A percentile compares a stretch with the other conserved stretches of the same genome.
Evolutionary conservation across 53 echinoderm and acorn worm genomes (phyloP).

Genomic region (Actinopyga echinites): DNA sequence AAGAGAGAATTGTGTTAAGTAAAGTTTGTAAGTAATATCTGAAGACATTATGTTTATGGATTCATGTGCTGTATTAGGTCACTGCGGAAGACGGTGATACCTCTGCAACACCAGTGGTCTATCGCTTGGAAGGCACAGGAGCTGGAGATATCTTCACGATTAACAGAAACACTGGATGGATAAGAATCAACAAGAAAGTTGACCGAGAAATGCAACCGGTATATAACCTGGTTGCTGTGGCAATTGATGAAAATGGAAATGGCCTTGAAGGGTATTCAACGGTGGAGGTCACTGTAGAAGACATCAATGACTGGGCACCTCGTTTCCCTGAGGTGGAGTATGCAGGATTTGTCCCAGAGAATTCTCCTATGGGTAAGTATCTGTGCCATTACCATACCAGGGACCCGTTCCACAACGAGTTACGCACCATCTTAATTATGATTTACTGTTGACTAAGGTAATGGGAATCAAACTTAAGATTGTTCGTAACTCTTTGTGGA

Average conservation of each 20-base stretch:
- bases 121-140: slow-evolving; percentile 73
- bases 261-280: slow-evolving; percentile 70
- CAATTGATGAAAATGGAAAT: slow-evolving; percentile 63
- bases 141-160: slow-evolving; percentile 64
- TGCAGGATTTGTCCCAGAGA: slow-evolving; percentile 69
- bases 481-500: too few relatives aligned
- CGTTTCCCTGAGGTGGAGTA: slow-evolving; percentile 75
- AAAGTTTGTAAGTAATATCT: too few relatives aligned
- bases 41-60: too few relatives aligned
- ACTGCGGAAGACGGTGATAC: slow-evolving; percentile 76
- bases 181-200: slow-evolving; percentile 42
- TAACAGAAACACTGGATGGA: slow-evolving; percentile 30
- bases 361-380: slow-evolving; percentile 53
- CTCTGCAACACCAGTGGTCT: slow-evolving; percentile 43
- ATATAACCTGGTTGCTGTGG: slow-evolving; percentile 66
- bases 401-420: too few relatives aligned
- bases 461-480: too few relatives aligned
- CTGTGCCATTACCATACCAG: too few relatives aligned
- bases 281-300: slow-evolving; percentile 61
- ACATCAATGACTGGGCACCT: slow-evolving; percentile 81
- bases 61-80: slow-evolving; percentile 46
- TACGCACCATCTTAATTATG: too few relatives aligned
- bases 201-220: slow-evolving; percentile 64
- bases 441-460: too few relatives aligned
- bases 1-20: too few relatives aligned